Percentiles rank a stretch among this genome's conserved stretches.
Evolutionary conservation across 2,888 invertebrate species (phyloP).

Genomic region (Andrena camellia): DNA sequence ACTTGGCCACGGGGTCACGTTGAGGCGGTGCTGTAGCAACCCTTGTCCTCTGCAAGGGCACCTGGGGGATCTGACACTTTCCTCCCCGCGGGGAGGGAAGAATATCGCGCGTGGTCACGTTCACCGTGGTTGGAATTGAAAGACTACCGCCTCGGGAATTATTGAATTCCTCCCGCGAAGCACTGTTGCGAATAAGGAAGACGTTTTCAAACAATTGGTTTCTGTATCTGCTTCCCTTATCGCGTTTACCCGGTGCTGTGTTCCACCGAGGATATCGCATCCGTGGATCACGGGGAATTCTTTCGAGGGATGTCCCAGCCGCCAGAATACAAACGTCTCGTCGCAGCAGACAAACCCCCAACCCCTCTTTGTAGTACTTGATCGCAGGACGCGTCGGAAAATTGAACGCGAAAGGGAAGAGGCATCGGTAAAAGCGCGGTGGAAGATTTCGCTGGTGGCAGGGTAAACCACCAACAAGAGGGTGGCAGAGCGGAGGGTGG

Average conservation of each 20-base stretch:
- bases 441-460: constrained; percentile 45
- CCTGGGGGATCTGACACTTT: constrained; percentile 8
- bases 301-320: background rate
- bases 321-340: background rate
- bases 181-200: background rate
- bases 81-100: background rate
- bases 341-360: background rate
- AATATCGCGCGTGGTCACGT: background rate
- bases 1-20: constrained; percentile 54
- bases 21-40: background rate
- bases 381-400: constrained; percentile 7
- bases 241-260: background rate
- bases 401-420: constrained; percentile 14
- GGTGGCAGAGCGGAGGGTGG: constrained; percentile 43
- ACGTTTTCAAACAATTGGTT: background rate
- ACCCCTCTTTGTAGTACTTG: background rate
- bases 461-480: constrained; percentile 51
- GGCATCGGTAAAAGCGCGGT: constrained; percentile 68
- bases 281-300: background rate
- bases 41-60: constrained; percentile 5
- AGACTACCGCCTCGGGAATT: constrained; percentile 4
- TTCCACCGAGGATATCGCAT: background rate
- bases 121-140: constrained; percentile 11
- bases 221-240: background rate
- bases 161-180: background rate